phyloP scores from a whole-genome alignment of 1,140 invertebrate genomes.

The Venustaconcha ellipsiformis region DNA sequence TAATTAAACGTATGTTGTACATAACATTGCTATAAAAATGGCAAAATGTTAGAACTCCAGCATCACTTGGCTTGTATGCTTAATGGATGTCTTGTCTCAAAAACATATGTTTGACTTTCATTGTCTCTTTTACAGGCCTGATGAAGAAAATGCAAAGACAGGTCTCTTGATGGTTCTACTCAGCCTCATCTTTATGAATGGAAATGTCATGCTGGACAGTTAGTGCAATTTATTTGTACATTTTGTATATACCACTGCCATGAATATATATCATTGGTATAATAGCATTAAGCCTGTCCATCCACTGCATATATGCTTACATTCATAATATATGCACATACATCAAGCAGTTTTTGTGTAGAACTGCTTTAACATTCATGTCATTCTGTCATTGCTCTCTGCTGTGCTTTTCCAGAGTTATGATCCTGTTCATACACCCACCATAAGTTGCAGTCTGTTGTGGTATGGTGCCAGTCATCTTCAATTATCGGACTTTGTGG shows the following conservation, averaged over 20 bases:
- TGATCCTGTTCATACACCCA: no score
- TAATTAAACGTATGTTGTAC: no score
- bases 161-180: conserved; percentile 62
- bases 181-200: conserved; percentile 65
- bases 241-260: neutral
- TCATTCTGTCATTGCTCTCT: no score
- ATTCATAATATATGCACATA: no score
- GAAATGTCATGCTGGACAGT: conserved; percentile 60
- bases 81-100: conserved; percentile 1
- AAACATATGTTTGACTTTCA: neutral
- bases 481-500: no score
- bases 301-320: neutral
- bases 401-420: no score
- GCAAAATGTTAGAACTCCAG: neutral
- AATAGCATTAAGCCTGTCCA: neutral
- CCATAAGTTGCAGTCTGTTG: no score
- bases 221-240: conserved; percentile 27
- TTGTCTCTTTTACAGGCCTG: conserved; percentile 43
- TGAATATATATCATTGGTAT: neutral
- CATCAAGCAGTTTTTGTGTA: no score
- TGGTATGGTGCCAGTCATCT: no score
- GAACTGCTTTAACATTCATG: no score
- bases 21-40: neutral
- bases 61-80: conserved; percentile 1
- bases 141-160: conserved; percentile 56